Evolutionary conservation across 2,113 vertebrate genomes (phyloP), one percentile per base, ranked within the genome.

Genomic region (Atlantisia rogersi): DNA sequence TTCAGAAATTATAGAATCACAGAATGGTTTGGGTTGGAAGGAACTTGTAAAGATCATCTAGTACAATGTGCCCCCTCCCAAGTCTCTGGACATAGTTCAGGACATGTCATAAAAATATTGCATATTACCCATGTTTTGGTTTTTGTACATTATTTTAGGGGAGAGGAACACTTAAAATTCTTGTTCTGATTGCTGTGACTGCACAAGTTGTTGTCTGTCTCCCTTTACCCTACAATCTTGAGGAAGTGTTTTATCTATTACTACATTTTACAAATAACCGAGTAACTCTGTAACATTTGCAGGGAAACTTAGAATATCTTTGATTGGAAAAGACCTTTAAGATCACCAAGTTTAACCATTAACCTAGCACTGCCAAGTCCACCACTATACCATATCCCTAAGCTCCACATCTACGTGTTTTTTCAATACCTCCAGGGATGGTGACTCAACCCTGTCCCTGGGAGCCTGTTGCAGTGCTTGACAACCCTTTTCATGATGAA

Each of bases 31-130:
- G 10, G 4, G 12, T 82, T 86, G 44, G 42, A 88, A 73, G 25
- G 28, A 12, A 32, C 29, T 7, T 77, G 22, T 73, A 46, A 80
- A 53, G 21, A 56, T 52, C 32, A 32, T 25, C 17, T 58, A 32
- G 12, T 40, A 12, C n/a, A 77, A 9, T 1, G 5, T 1, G 2
- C 12, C 21, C 18, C 3, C 4, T 29, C 13, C 12, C 40, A 40
- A 40, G 40, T 40, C 13, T 12, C 12, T 40, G 40, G 40, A 40
- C 0, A 0, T 62, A 32, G 24, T 50, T 44, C 32, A 18, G 20
- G 24, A 62, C 14, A n/a, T 50, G 14, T 39, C 3, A 56, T 31
- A 58, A 69, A 82, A 76, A 35, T 17, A 25, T 9, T 2, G 2
- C 8, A 10, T 62, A 93, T 86, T 74, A 17, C 10, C 2, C n/a